Evolutionary conservation across 2,113 vertebrate genomes (phyloP).

Genomic region (Sander lucioperca): DNA sequence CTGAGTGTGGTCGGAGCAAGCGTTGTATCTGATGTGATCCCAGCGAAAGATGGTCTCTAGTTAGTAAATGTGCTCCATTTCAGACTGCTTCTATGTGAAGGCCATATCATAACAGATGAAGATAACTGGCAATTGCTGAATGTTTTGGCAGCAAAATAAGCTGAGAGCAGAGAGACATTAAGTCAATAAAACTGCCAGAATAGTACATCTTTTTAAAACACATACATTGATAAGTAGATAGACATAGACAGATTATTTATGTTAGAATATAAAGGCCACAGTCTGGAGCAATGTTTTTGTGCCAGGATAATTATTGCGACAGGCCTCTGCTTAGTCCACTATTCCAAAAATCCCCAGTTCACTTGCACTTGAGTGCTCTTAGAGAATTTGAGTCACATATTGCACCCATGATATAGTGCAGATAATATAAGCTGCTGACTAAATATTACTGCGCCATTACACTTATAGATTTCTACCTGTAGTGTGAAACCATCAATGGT

Average conservation of each 20-base stretch:
- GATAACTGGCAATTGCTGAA: conserved; percentile 65
- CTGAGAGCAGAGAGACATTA: conserved; percentile 67
- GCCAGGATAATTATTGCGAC: neutral
- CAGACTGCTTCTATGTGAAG: conserved; percentile 57
- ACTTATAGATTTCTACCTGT: conserved; percentile 74
- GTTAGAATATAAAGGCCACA: neutral
- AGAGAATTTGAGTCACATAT: conserved; percentile 28
- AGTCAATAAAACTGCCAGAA: conserved; percentile 63
- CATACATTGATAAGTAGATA: conserved; percentile 24
- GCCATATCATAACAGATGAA: conserved; percentile 71
- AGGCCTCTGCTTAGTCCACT: neutral
- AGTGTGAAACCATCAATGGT: conserved; percentile 77
- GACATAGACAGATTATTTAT: neutral
- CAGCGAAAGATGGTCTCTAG: too few species aligned
- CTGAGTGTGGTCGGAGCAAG: too few species aligned
- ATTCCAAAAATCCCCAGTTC: conserved; percentile 10
- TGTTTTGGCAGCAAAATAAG: conserved; percentile 73
- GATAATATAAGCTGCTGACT: conserved; percentile 55
- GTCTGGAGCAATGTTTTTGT: neutral
- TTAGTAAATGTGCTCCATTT: conserved; percentile 68
- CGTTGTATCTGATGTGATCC: too few species aligned
- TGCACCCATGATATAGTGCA: conserved; percentile 41
- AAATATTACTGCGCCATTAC: conserved; percentile 67
- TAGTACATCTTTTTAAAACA: neutral
- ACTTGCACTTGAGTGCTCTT: conserved; percentile 3